Evolutionary conservation across 1,140 invertebrate genomes (phyloP).

Genomic region (Sitophilus oryzae): DNA sequence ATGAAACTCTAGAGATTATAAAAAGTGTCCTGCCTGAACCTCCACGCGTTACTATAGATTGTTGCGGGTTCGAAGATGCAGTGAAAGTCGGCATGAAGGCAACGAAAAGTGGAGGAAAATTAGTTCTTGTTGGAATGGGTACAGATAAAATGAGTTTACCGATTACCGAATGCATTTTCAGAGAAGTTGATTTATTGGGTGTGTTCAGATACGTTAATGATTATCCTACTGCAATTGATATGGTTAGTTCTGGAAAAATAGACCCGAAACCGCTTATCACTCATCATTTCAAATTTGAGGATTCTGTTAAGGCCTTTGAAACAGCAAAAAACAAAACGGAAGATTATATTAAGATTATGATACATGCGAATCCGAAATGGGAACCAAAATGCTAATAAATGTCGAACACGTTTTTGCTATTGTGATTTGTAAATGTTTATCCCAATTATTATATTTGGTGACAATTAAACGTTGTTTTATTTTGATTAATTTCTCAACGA

Average conservation of each 20-base stretch:
- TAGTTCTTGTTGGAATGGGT: slow-evolving; percentile 72
- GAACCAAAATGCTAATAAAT: slow-evolving; percentile 5
- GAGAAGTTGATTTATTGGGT: slow-evolving; percentile 86
- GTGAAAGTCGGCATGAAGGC: slow-evolving; percentile 65
- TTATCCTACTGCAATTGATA: slow-evolving; percentile 74
- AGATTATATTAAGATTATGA: slow-evolving; percentile 87
- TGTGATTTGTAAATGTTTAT: background rate
- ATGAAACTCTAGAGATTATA: slow-evolving; percentile 56
- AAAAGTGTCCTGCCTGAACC: slow-evolving; percentile 53
- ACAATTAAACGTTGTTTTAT: too few relatives aligned
- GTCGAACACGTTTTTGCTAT: background rate
- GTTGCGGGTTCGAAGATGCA: slow-evolving; percentile 72
- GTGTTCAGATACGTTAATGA: slow-evolving; percentile 88
- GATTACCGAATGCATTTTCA: slow-evolving; percentile 65
- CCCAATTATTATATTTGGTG: background rate
- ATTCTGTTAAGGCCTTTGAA: slow-evolving; percentile 81
- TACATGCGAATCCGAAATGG: slow-evolving; percentile 62
- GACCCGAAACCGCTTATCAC: slow-evolving; percentile 83
- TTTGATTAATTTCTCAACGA: too few relatives aligned
- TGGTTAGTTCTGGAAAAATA: slow-evolving; percentile 71
- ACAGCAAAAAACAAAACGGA: slow-evolving; percentile 51
- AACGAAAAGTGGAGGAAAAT: slow-evolving; percentile 70
- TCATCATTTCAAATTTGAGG: slow-evolving; percentile 78
- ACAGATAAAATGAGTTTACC: slow-evolving; percentile 75
- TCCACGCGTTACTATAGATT: slow-evolving; percentile 79